phyloP scores from a whole-genome alignment of 2,797 vertebrate genomes.

The Lithobates pipiens region DNA sequence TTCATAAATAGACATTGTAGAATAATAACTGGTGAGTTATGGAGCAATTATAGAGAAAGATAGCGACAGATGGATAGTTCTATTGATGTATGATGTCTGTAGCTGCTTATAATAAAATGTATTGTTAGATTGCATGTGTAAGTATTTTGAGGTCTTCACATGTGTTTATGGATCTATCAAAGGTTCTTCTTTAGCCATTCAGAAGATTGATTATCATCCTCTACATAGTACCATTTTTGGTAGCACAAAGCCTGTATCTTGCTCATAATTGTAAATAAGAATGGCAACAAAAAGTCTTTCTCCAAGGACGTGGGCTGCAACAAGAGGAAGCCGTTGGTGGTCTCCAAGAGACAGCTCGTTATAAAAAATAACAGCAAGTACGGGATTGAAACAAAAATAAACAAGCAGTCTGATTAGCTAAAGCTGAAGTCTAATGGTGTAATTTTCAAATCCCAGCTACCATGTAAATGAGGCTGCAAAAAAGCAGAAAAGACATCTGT shows the following conservation, averaged over 20 bases:
- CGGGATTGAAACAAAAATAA: constrained; percentile 12
- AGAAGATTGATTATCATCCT: background rate
- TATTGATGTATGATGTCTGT: too few species aligned
- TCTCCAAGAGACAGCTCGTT: constrained; percentile 11
- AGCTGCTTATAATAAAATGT: too few species aligned
- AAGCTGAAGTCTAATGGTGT: constrained; percentile 24
- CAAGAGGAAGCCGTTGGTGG: constrained; percentile 1
- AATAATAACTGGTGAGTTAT: too few species aligned
- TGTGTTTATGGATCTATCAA: background rate
- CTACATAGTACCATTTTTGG: background rate
- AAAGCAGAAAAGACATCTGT: constrained; percentile 27
- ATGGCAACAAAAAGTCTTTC: background rate
- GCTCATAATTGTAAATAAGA: background rate
- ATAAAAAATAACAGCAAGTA: constrained; percentile 29
- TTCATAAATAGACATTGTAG: too few species aligned
- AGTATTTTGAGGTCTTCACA: background rate
- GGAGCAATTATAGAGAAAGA: too few species aligned
- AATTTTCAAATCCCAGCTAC: constrained; percentile 17
- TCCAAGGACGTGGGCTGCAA: background rate
- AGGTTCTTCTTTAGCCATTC: background rate
- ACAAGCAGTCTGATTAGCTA: constrained; percentile 33
- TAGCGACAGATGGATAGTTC: too few species aligned
- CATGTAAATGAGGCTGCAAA: constrained; percentile 22
- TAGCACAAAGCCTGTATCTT: background rate
- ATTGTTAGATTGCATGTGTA: too few species aligned